A percentile compares a stretch with the other conserved stretches of the same genome.
Conservation (phyloP, 2,113 vertebrate genomes). For the Pipra filicauda region DNA sequence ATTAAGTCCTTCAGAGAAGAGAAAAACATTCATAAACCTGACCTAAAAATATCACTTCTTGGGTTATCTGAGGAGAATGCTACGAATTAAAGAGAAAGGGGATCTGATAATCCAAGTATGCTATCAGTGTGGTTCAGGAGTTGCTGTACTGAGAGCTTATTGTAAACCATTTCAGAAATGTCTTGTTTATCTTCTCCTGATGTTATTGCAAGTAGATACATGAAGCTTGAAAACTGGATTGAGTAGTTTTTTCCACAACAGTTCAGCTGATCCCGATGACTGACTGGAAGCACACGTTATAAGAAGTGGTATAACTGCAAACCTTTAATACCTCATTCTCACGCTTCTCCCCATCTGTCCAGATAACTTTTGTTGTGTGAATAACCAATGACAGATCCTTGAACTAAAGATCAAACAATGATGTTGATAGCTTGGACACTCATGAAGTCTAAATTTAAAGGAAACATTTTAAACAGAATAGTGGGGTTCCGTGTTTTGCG, state of each 20-base stretch:
- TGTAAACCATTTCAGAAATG: neutral
- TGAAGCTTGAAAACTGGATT: neutral
- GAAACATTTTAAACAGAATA: neutral
- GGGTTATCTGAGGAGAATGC: neutral
- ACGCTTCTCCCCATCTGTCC: neutral
- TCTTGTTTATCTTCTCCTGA: neutral
- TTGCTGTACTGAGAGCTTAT: neutral
- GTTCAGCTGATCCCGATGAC: fast-evolving
- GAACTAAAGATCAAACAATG: neutral
- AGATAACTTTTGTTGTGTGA: neutral
- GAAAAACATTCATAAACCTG: neutral
- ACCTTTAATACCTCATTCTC: neutral
- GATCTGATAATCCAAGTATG: neutral
- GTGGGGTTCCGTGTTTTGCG: neutral
- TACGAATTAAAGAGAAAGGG: neutral
- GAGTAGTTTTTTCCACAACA: neutral
- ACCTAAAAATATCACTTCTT: neutral
- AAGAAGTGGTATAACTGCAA: neutral
- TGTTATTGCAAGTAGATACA: neutral
- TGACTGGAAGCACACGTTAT: neutral
- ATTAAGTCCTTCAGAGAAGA: neutral
- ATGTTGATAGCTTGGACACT: neutral
- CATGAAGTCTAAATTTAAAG: neutral
- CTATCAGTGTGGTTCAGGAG: neutral
- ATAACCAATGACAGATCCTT: neutral